Conservation (phyloP, 2,113 vertebrate species). For the Microcebus tavaratra region DNA sequence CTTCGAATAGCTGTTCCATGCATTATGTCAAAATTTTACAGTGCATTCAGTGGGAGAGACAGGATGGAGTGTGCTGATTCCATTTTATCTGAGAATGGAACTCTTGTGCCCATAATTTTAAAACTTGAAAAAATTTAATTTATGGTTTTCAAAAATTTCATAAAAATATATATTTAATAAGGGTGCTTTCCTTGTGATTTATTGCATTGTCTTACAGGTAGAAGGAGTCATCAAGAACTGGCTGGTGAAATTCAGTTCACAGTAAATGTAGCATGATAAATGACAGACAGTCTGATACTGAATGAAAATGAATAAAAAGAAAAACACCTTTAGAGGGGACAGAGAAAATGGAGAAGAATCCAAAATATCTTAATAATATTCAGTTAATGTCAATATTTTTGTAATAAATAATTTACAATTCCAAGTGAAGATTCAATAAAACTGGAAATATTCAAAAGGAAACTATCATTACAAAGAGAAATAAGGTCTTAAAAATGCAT, state of each 20-base stretch:
- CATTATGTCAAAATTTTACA: not conserved
- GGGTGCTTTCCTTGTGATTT: constrained; percentile 42
- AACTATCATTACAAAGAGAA: not conserved
- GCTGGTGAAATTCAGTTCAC: constrained; percentile 36
- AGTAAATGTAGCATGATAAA: constrained; percentile 34
- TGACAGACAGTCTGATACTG: not conserved
- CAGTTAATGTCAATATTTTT: not conserved
- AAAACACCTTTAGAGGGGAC: not conserved
- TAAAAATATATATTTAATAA: constrained; percentile 64
- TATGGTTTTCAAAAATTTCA: not conserved
- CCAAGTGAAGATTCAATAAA: not conserved
- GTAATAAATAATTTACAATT: not conserved
- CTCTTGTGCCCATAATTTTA: not conserved
- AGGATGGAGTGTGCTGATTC: not conserved
- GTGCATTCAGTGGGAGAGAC: not conserved
- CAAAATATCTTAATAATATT: not conserved
- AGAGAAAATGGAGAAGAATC: not conserved
- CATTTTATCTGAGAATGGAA: not conserved
- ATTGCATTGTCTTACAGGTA: constrained; percentile 42
- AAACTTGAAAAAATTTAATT: not conserved
- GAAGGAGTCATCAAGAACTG: constrained; percentile 61
- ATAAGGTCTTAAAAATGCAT: not conserved
- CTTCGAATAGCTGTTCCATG: not conserved
- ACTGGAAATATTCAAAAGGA: not conserved
- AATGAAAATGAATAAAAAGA: constrained; percentile 13